These are phyloP conservation scores for Eulemur rufifrons DNA, from an alignment of 2,113 vertebrate species.

Conservation along the genomic window DNA sequence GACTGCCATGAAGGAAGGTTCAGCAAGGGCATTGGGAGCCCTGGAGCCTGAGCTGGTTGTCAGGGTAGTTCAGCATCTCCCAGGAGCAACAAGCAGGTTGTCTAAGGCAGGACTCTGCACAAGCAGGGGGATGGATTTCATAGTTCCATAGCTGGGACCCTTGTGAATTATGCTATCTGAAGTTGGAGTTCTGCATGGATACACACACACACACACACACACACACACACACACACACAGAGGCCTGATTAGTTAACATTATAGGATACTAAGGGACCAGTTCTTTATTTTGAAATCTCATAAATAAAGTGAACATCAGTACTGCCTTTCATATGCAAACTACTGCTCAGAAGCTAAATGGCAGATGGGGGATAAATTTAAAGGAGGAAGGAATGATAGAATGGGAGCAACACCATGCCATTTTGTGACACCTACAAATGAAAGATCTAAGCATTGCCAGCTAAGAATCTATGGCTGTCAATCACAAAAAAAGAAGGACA, in stretches of 20 bases:
- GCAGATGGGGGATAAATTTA: not conserved
- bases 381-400: not conserved
- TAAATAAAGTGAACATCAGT: not conserved
- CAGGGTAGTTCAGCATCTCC: not conserved
- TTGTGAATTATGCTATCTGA: not conserved
- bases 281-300: not conserved
- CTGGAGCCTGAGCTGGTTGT: not conserved
- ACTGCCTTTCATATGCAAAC: not conserved
- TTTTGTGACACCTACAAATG: not conserved
- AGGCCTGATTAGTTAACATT: not conserved
- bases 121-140: not conserved
- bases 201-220: not conserved
- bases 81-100: not conserved
- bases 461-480: not conserved
- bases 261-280: not conserved
- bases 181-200: not conserved
- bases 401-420: not conserved
- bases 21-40: not conserved
- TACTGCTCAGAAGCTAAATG: not conserved
- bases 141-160: not conserved
- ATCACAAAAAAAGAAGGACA: not conserved
- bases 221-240: not conserved
- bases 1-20: not conserved
- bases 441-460: not conserved
- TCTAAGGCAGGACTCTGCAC: not conserved